These are phyloP conservation scores for Clarias macrocephalus DNA, from an alignment of 2,113 vertebrate species.

Conservation along the genomic window DNA sequence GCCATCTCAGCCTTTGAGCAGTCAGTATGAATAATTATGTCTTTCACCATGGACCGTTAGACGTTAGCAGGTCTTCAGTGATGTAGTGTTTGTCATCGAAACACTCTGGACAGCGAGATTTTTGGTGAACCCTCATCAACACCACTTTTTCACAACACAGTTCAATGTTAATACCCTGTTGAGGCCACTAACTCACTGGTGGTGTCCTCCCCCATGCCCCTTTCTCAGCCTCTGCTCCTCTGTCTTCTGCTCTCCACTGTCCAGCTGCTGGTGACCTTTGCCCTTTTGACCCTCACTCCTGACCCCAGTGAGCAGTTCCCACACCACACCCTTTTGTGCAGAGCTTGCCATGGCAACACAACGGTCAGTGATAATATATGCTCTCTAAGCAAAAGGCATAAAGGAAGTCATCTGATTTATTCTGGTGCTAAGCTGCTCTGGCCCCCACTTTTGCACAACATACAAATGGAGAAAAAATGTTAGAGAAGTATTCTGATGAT, in stretches of 20 bases:
- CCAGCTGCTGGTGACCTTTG: conserved; percentile 76
- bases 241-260: conserved; percentile 69
- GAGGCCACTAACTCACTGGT: conserved; percentile 59
- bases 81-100: conserved; percentile 52
- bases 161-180: conserved; percentile 78
- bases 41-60: conserved; percentile 71
- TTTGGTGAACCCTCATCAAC: conserved; percentile 34
- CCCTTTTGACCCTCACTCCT: conserved; percentile 74
- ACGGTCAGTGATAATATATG: conserved; percentile 64
- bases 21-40: conserved; percentile 52
- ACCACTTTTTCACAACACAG: conserved; percentile 57
- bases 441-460: neutral
- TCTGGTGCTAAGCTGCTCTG: conserved; percentile 7
- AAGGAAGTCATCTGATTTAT: conserved; percentile 44
- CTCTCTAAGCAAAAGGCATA: conserved; percentile 38
- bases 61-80: conserved; percentile 61
- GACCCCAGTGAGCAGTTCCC: conserved; percentile 75
- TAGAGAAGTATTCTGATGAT: neutral
- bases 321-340: conserved; percentile 80
- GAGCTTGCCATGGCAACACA: conserved; percentile 63
- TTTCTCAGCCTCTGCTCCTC: conserved; percentile 74
- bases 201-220: conserved; percentile 57
- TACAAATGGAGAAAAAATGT: neutral
- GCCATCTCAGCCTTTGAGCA: neutral
- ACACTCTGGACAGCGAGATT: conserved; percentile 61